Evolutionary conservation across 2,888 invertebrate species (phyloP), one percentile per base, ranked within the genome.

Genomic region (Lottia scabra): DNA sequence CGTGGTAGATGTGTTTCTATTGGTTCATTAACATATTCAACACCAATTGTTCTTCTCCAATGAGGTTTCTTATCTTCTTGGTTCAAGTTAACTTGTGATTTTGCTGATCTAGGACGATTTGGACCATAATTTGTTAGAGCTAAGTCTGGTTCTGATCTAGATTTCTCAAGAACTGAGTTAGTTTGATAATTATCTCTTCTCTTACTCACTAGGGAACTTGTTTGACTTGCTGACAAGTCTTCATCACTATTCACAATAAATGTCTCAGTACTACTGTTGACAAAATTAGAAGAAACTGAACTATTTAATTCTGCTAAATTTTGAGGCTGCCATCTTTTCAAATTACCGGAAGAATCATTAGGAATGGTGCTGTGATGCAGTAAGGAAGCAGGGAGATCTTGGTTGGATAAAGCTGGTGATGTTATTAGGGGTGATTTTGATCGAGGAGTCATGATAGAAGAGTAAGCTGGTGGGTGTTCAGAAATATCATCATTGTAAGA

Each of bases 171-270:
- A 27, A 19, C 16, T 56, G 63, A 62, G 12, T 46, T 71, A 30
- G 16, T 13, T 38, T 62, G 19, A 16, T 48, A 62, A 67, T 19
- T 26, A 27, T 44, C 75, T n/a, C 0, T 26, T 16, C 46, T 26
- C 48, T 26, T 62, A 44, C 45, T n/a, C 30, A 15, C 63, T 13
- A 26, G 75, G 72, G 64, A 76, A 73, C 56, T 56, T 23, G 56
- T 23, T 38, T 63, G 23, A n/a, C 68, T 68, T 43, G 44, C 23
- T 38, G 46, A n/a, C 66, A 27, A 26, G 62, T 79, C 83, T 46
- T 84, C 81, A 72, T 85, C 84, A 74, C 83, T 84, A 46, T 80
- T 86, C 8, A 85, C 76, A 66, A 86, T 86, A 69, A 86, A 84
- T 23, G 86, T 86, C 45, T 84, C 86, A 3, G 83, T 82, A 74